Percentiles rank a stretch among this genome's conserved stretches.
These are phyloP conservation scores for Clistopyga incitator DNA, from an alignment of 2,888 invertebrate genomes.

Conservation along the genomic window DNA sequence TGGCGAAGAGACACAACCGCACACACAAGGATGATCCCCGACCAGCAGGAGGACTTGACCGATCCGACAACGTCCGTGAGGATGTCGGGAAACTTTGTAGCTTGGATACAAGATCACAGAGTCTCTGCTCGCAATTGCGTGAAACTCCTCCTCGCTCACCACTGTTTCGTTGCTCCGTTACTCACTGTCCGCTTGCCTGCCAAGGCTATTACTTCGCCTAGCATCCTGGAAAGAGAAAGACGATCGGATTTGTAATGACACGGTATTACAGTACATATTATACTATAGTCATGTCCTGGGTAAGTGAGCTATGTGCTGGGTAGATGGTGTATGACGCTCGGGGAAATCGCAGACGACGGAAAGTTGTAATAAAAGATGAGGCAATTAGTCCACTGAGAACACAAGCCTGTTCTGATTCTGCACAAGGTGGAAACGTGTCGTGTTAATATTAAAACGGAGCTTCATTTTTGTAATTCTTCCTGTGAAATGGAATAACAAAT, in stretches of 20 bases:
- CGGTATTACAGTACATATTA: conserved; percentile 56
- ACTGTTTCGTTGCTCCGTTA: conserved; percentile 50
- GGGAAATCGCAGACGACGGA: not conserved
- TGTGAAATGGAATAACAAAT: no score
- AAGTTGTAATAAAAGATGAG: not conserved
- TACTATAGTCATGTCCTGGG: conserved; percentile 4
- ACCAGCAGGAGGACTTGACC: conserved; percentile 36
- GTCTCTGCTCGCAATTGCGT: not conserved
- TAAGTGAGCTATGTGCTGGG: not conserved
- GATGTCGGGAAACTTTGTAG: conserved; percentile 18
- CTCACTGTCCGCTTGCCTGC: conserved; percentile 56
- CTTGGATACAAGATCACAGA: not conserved
- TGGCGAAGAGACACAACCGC: not conserved
- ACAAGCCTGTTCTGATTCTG: no score
- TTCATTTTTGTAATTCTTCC: no score
- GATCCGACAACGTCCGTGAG: not conserved
- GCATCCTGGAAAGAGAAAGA: conserved; percentile 55
- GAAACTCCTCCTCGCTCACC: conserved; percentile 50
- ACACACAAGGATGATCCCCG: conserved; percentile 40
- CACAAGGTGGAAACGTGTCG: no score
- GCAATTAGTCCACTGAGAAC: not conserved
- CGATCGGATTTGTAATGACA: conserved; percentile 53
- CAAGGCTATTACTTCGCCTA: conserved; percentile 49
- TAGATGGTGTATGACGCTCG: not conserved
- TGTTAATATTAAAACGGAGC: no score